Percentiles rank a stretch among this genome's conserved stretches.
These are phyloP conservation scores for Dermatemys mawii DNA, from an alignment of 2,113 vertebrate genomes.

Conservation along the genomic window DNA sequence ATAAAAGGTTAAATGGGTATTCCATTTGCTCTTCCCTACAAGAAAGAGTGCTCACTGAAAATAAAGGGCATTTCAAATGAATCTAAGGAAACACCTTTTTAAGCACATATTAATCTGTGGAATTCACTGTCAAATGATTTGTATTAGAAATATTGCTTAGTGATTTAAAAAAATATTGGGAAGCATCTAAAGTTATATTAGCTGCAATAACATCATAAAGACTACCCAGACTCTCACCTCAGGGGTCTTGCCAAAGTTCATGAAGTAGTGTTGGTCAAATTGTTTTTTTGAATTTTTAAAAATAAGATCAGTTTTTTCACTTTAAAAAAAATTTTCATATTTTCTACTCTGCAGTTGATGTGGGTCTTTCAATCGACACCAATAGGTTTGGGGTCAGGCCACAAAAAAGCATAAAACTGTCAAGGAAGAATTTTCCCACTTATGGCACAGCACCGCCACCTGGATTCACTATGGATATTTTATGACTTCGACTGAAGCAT, in stretches of 20 bases:
- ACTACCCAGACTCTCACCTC: background rate
- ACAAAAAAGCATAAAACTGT: background rate
- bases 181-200: background rate
- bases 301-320: background rate
- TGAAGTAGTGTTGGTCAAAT: rapidly evolving
- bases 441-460: background rate
- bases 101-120: background rate
- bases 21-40: background rate
- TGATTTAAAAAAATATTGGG: background rate
- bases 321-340: too few relatives aligned
- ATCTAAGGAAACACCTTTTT: background rate
- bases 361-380: background rate
- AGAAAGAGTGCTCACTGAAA: background rate
- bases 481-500: background rate
- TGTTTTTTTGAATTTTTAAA: background rate
- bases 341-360: background rate
- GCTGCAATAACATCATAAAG: background rate
- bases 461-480: background rate
- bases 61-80: background rate
- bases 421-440: background rate
- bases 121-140: background rate
- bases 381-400: background rate
- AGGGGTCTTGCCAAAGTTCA: background rate
- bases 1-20: background rate
- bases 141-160: background rate